These are phyloP conservation scores for Motacilla alba DNA, from an alignment of 2,113 vertebrate genomes.

Conservation along the genomic window DNA sequence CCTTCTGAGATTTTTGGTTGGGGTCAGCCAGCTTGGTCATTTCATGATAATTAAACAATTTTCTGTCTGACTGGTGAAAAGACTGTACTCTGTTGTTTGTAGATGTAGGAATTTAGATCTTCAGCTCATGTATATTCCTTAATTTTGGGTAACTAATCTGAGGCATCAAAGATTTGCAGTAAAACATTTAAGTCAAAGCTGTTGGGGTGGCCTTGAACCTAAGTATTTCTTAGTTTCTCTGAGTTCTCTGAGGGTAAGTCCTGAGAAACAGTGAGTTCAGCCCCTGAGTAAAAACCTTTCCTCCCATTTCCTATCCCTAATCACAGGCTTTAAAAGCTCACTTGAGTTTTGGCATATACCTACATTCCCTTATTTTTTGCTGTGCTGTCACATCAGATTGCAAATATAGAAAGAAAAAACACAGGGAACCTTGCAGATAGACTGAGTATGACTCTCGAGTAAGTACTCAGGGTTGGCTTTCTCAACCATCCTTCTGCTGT, in stretches of 20 bases:
- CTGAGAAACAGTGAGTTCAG: neutral
- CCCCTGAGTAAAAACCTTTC: neutral
- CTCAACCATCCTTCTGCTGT: neutral
- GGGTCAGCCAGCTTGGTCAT: neutral
- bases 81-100: neutral
- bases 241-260: neutral
- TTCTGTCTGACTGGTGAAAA: neutral
- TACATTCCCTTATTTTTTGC: neutral
- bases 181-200: neutral
- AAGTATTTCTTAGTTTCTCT: neutral
- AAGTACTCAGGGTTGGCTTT: neutral
- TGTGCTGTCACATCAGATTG: neutral
- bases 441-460: neutral
- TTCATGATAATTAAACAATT: neutral
- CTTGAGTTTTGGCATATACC: neutral
- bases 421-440: neutral
- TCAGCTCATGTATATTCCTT: neutral
- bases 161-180: neutral
- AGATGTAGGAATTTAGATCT: neutral
- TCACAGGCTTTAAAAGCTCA: neutral
- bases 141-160: neutral
- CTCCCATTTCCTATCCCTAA: neutral
- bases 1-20: neutral
- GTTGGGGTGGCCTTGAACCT: neutral
- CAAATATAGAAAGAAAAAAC: neutral